A percentile compares a stretch with the other conserved stretches of the same genome.
These are phyloP conservation scores for Lytechinus pictus DNA, from an alignment of 35 echinoderm and acorn worm species.

Conservation along the genomic window DNA sequence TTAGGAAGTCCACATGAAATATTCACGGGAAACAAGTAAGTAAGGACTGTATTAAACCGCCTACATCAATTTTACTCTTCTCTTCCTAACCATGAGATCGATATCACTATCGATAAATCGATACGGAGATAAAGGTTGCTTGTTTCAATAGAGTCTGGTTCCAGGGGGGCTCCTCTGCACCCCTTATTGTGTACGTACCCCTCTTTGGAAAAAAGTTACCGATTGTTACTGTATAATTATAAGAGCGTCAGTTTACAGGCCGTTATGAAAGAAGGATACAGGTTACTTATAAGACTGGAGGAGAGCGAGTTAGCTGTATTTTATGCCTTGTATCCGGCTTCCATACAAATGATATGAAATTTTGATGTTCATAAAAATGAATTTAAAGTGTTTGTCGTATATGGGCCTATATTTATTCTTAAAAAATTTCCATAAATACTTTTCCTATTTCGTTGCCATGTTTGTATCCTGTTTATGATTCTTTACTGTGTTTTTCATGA, in stretches of 20 bases:
- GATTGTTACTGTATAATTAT: no score
- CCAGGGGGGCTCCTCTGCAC: neutral
- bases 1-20: constrained; percentile 39
- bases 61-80: neutral
- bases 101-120: constrained; percentile 22
- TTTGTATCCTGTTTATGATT: no score
- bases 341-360: no score
- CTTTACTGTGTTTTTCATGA: no score
- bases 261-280: neutral
- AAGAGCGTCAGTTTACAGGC: neutral
- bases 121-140: neutral
- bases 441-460: no score
- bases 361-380: no score
- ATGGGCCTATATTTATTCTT: no score
- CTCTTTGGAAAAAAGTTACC: neutral
- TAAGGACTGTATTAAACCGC: neutral
- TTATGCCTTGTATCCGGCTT: no score
- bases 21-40: neutral
- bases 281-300: neutral
- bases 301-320: no score
- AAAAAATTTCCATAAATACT: no score
- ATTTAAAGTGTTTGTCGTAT: no score
- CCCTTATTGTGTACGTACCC: neutral
- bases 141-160: constrained; percentile 1
- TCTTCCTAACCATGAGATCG: neutral